Conservation (phyloP, 1,140 invertebrate genomes). For the Schmidtea mediterranea region DNA sequence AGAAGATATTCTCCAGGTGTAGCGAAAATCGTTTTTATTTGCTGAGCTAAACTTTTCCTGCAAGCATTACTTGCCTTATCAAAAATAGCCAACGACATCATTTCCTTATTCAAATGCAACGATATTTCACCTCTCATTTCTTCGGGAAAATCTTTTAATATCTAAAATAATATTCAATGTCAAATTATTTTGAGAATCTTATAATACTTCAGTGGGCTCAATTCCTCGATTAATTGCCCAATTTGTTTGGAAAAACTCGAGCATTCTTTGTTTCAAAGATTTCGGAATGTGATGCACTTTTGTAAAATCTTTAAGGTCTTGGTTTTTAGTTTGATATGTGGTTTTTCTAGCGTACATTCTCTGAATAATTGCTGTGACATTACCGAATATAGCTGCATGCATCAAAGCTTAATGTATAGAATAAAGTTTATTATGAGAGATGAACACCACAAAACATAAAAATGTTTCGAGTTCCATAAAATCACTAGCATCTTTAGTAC, state of each 20-base stretch:
- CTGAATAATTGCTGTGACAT: conserved; percentile 27
- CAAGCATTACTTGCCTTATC: conserved; percentile 37
- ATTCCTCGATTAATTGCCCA: conserved; percentile 25
- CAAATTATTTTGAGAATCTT: no score
- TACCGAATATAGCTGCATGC: conserved; percentile 27
- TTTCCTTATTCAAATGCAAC: conserved; percentile 73
- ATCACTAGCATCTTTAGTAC: no score
- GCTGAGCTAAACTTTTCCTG: conserved; percentile 16
- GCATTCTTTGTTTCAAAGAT: conserved; percentile 20
- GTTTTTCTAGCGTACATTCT: conserved; percentile 23
- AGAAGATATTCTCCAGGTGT: conserved; percentile 23
- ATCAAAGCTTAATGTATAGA: conserved; percentile 19
- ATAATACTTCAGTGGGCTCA: conserved; percentile 18
- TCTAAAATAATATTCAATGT: conserved; percentile 34
- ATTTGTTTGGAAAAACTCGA: conserved; percentile 23
- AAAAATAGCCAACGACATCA: conserved; percentile 70
- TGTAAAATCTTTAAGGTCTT: conserved; percentile 26
- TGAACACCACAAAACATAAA: no score
- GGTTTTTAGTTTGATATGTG: conserved; percentile 23
- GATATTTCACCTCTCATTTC: conserved; percentile 73
- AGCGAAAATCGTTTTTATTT: conserved; percentile 19
- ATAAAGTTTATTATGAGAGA: not conserved
- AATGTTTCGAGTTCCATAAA: no score
- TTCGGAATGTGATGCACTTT: conserved; percentile 22
- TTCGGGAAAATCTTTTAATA: conserved; percentile 76